Evolutionary conservation across 2,888 invertebrate species (phyloP).

Genomic region (Acronicta psi): DNA sequence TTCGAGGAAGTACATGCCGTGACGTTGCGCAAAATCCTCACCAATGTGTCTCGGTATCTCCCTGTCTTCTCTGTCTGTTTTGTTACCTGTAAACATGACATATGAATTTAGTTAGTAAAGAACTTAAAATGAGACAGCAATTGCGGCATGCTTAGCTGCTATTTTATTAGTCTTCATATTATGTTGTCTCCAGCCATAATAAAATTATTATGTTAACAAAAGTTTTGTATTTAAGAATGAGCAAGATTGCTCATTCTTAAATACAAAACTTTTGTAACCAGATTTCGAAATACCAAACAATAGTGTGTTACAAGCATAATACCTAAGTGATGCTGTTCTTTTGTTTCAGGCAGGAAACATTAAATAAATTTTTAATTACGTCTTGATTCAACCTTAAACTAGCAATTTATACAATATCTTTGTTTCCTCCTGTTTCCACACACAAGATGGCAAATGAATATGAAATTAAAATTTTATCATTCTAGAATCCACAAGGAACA

Average conservation of each 20-base stretch:
- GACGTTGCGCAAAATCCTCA: slow-evolving; percentile 97
- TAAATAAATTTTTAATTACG: background rate
- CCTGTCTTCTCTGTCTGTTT: slow-evolving; percentile 98
- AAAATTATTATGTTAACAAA: no score
- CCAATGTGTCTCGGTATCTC: slow-evolving; percentile 98
- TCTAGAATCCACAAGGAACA: background rate
- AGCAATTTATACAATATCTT: background rate
- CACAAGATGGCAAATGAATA: background rate
- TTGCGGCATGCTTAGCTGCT: no score
- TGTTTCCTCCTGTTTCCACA: background rate
- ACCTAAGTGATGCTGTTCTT: background rate
- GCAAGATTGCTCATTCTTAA: no score
- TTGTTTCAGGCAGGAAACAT: slow-evolving; percentile 1
- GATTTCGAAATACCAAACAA: background rate
- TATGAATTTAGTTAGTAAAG: no score
- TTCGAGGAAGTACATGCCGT: slow-evolving; percentile 99
- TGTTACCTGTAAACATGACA: slow-evolving; percentile 92
- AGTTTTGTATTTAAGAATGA: no score
- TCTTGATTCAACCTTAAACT: background rate
- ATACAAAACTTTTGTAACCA: background rate
- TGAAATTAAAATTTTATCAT: background rate
- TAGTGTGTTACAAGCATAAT: slow-evolving; percentile 1
- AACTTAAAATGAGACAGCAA: no score
- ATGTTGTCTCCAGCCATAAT: no score
- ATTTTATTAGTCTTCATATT: no score